Base-by-base conservation (phyloP, 2,888 invertebrate species). In the Trichogramma evanescens region DNA sequence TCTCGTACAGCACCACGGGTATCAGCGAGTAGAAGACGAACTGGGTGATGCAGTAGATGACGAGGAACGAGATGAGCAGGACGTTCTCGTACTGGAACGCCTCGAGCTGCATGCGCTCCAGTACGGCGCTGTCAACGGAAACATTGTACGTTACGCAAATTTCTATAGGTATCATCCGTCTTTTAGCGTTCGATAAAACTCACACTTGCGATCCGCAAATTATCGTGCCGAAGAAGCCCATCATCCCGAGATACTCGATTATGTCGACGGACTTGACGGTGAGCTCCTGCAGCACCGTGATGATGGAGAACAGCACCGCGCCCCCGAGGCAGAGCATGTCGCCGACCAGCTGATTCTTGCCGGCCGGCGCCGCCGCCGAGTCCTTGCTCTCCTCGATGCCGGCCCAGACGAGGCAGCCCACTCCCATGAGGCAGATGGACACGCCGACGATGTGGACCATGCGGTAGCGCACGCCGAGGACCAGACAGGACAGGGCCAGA, bases 341-440 rank as follows among this genome's bases (percentile, higher is more conserved):
- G 4, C 93, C 93, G 4, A 91, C 85, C 9, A 91, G 79, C 68
- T 88, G 88, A 76, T 90, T 89, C 76, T 86, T 85, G 43, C 88
- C 91, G 90, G 26, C 26, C 26, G 26, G 26, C 26, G 26, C 26
- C 26, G 69, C 64, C 6, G 70, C 65, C 4, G 72, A 68, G 64
- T 76, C 82, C 70, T 85, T 86, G 52, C 84, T 85, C 53, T 86
- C 86, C 67, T 90, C 85, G 39, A 89, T 86, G 77, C 93, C 92
- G 38, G 91, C 90, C 85, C 88, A 88, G 5, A 93, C 89, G 8
- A 93, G 84, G 68, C 89, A 89, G 7, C 88, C 90, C 26, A 92
- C 88, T 0, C 92, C 93, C 80, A 90, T 83, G 4, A 93, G 81
- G 64, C 91, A 91, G 61, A 91, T 80, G 8, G 87, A 86, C 26